A percentile compares a stretch with the other conserved stretches of the same genome.
Evolutionary conservation across 2,888 invertebrate genomes (phyloP).

Genomic region (Noctua janthe): DNA sequence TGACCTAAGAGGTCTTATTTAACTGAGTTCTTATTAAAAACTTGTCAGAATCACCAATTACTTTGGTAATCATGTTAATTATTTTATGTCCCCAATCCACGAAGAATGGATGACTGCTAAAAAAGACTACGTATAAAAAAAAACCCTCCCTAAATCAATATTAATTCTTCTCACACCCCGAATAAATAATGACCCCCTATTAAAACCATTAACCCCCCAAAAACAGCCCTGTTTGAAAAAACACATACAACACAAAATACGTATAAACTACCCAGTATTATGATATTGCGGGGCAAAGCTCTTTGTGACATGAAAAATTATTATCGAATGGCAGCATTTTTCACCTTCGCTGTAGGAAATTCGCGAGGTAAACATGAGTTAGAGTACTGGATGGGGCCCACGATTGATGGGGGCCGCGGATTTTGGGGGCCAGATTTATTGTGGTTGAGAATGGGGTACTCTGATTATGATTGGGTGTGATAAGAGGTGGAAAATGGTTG

Average conservation of each 20-base stretch:
- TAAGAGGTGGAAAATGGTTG: slow-evolving; percentile 45
- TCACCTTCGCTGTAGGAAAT: slow-evolving; percentile 71
- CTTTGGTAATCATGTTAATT: not conserved
- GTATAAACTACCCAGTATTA: slow-evolving; percentile 55
- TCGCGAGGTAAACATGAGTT: slow-evolving; percentile 58
- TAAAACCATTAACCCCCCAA: not conserved
- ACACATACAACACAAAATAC: slow-evolving; percentile 37
- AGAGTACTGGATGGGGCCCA: slow-evolving; percentile 61
- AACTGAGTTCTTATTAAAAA: not conserved
- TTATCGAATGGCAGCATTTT: slow-evolving; percentile 72
- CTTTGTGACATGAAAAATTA: slow-evolving; percentile 73
- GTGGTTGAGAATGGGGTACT: slow-evolving; percentile 40
- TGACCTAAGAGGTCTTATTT: not conserved
- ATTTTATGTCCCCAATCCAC: not conserved
- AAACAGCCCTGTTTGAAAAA: slow-evolving; percentile 19
- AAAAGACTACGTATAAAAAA: not conserved
- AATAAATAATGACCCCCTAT: not conserved
- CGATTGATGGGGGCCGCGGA: slow-evolving; percentile 52
- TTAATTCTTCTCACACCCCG: not conserved
- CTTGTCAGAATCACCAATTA: too few species aligned
- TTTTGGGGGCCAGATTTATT: slow-evolving; percentile 56
- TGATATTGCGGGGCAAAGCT: slow-evolving; percentile 64
- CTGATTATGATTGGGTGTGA: slow-evolving; percentile 54
- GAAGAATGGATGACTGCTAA: not conserved
- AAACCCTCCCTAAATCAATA: not conserved